Percentiles rank a stretch among this genome's conserved stretches.
These are phyloP conservation scores for Dendrolimus kikuchii DNA, from an alignment of 1,140 invertebrate species.

Conservation along the genomic window DNA sequence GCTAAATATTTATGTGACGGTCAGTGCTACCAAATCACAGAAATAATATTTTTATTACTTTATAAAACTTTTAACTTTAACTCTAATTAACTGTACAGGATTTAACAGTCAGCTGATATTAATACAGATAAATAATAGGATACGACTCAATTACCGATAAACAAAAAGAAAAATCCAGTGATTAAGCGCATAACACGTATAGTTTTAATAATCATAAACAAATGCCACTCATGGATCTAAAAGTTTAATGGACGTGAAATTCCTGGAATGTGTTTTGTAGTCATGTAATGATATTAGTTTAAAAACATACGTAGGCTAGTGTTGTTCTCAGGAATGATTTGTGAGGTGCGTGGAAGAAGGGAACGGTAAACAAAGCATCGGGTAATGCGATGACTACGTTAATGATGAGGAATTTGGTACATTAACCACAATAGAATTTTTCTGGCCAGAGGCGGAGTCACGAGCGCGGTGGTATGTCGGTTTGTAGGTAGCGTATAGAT, in stretches of 20 bases:
- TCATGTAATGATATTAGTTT: conserved; percentile 38
- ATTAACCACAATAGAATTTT: conserved; percentile 68
- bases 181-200: conserved; percentile 45
- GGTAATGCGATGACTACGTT: conserved; percentile 38
- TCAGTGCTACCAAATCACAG: conserved; percentile 19
- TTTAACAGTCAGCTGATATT: not conserved
- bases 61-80: too few relatives aligned
- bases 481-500: conserved; percentile 26
- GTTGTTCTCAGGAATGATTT: conserved; percentile 20
- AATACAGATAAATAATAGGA: not conserved
- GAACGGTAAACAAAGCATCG: conserved; percentile 27
- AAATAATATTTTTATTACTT: not conserved
- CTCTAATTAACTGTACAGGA: too few relatives aligned
- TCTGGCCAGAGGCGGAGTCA: conserved; percentile 53
- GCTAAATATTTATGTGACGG: conserved; percentile 29
- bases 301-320: conserved; percentile 27
- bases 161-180: conserved; percentile 15
- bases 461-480: conserved; percentile 34
- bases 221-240: conserved; percentile 40
- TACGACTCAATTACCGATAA: conserved; percentile 4
- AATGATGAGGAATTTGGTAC: conserved; percentile 65
- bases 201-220: conserved; percentile 35
- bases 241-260: conserved; percentile 46
- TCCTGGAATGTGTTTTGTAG: conserved; percentile 34
- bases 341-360: conserved; percentile 19